Conservation (phyloP, 2,797 vertebrate genomes). For the Adelosebastes latens region DNA sequence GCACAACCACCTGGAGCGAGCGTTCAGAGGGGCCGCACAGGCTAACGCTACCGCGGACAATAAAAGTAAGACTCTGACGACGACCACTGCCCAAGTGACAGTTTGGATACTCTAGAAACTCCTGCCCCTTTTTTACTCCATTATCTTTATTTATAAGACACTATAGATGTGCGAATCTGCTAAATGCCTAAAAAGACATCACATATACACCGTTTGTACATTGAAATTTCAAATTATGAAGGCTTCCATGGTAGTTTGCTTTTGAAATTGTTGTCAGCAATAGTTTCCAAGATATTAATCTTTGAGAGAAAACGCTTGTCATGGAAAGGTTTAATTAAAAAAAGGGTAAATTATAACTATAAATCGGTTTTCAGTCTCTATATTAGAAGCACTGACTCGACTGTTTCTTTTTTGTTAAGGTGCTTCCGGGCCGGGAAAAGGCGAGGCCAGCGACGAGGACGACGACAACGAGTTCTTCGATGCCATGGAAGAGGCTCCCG, state of each 20-base stretch:
- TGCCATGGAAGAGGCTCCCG: conserved; percentile 87
- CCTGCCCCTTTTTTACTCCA: neutral
- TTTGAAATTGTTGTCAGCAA: neutral
- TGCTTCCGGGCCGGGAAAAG: conserved; percentile 80
- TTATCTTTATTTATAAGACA: neutral
- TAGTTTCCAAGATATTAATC: neutral
- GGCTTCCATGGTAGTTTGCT: neutral
- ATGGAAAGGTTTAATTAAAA: neutral
- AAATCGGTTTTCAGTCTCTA: neutral
- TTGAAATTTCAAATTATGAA: neutral
- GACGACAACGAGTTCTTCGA: conserved; percentile 98
- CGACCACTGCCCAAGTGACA: neutral
- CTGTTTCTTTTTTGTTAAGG: conserved; percentile 45
- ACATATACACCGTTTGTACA: neutral
- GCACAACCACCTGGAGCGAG: conserved; percentile 96
- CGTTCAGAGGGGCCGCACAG: conserved; percentile 89
- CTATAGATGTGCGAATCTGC: neutral
- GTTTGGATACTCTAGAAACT: neutral
- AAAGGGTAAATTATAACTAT: neutral
- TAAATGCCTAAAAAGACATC: neutral
- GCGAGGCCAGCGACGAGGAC: conserved; percentile 94
- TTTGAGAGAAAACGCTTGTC: neutral
- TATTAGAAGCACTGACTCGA: neutral
- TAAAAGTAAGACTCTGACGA: conserved; percentile 82
- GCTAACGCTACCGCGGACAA: conserved; percentile 77